These are phyloP conservation scores for Opisthocomus hoazin DNA, from an alignment of 2,113 vertebrate species.

Conservation along the genomic window DNA sequence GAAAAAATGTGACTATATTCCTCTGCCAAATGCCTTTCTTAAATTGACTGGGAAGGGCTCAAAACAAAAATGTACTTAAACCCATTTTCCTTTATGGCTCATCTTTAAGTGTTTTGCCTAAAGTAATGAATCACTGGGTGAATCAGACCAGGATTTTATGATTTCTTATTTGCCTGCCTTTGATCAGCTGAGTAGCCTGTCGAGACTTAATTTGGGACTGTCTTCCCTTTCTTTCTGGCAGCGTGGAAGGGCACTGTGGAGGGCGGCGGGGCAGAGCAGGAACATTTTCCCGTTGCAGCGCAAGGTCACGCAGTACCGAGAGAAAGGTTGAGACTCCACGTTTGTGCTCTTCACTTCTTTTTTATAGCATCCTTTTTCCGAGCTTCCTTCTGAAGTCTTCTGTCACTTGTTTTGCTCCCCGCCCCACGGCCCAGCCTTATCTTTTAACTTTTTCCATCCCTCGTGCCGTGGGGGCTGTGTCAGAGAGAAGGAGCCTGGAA, in stretches of 20 bases:
- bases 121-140: conserved; percentile 47
- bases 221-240: not conserved
- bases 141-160: conserved; percentile 34
- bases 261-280: not conserved
- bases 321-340: not conserved
- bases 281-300: not conserved
- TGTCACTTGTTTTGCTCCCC: not conserved
- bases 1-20: conserved; percentile 40
- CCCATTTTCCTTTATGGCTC: conserved; percentile 48
- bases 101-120: conserved; percentile 55
- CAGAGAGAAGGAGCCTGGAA: not conserved
- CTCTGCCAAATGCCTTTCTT: conserved; percentile 31
- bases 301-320: not conserved
- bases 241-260: not conserved
- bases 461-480: fast-evolving
- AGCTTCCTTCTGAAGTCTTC: not conserved
- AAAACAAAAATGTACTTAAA: conserved; percentile 52
- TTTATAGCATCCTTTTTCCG: not conserved
- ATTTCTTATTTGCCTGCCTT: conserved; percentile 49
- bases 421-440: fast-evolving
- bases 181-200: conserved; percentile 45
- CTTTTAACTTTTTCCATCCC: not conserved
- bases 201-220: not conserved
- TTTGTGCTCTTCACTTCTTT: not conserved
- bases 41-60: conserved; percentile 45